Percentiles rank a stretch among this genome's conserved stretches.
phyloP scores from a whole-genome alignment of 2,888 invertebrate species.

The Elaeidobius kamerunicus region DNA sequence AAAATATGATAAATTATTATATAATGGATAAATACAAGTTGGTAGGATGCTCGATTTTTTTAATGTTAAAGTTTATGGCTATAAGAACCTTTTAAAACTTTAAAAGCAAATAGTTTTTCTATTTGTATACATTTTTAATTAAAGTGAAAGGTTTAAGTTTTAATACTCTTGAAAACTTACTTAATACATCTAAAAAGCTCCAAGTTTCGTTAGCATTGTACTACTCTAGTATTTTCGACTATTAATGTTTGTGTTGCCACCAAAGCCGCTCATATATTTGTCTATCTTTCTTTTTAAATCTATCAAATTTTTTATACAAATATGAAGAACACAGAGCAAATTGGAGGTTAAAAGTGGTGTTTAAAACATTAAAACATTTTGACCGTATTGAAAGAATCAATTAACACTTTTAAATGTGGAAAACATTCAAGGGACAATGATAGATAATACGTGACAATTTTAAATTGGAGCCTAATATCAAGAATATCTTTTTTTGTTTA shows the following conservation, averaged over 20 bases:
- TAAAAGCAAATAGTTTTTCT: no score
- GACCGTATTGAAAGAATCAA: conserved; percentile 18
- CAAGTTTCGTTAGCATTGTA: conserved; percentile 8
- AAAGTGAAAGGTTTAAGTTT: conserved; percentile 2
- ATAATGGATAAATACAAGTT: no score
- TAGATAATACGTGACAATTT: conserved; percentile 22
- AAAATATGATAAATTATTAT: no score
- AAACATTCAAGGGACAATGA: conserved; percentile 19
- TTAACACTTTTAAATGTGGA: conserved; percentile 26
- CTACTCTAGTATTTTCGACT: conserved; percentile 7
- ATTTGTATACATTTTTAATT: no score
- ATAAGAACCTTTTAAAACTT: no score
- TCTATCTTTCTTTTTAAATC: conserved; percentile 25
- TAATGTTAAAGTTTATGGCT: no score
- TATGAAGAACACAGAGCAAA: conserved; percentile 19
- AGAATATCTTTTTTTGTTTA: conserved; percentile 8
- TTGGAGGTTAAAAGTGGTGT: conserved; percentile 22
- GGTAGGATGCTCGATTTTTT: no score
- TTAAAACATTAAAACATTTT: conserved; percentile 27
- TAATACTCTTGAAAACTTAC: not conserved
- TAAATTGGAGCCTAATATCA: conserved; percentile 11
- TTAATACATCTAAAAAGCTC: conserved; percentile 4
- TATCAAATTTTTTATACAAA: conserved; percentile 24
- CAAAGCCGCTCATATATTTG: conserved; percentile 21
- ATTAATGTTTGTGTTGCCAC: conserved; percentile 20